Percentiles rank a stretch among this genome's conserved stretches.
Conservation (phyloP, 2,797 vertebrate genomes). For the Spea hammondii region DNA sequence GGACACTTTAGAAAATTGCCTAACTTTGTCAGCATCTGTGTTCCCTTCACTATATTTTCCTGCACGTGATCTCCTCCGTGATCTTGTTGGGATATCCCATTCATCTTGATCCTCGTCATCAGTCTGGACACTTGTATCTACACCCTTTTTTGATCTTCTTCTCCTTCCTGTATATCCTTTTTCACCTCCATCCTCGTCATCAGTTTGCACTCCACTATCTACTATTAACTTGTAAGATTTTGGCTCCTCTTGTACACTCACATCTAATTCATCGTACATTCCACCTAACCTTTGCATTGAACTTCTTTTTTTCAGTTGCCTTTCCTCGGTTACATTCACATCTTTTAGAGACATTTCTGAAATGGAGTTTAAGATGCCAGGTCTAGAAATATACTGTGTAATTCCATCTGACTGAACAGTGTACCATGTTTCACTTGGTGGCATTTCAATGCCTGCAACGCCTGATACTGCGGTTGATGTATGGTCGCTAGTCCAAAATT, state of each 20-base stretch:
- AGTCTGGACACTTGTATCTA: constrained; percentile 91
- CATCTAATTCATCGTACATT: constrained; percentile 76
- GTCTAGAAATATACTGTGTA: constrained; percentile 70
- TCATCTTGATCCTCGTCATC: constrained; percentile 98
- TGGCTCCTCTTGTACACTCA: constrained; percentile 66
- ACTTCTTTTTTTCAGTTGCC: constrained; percentile 74
- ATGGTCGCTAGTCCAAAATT: constrained; percentile 89
- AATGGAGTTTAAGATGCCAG: constrained; percentile 71
- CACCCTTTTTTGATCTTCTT: constrained; percentile 82
- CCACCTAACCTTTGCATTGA: constrained; percentile 72
- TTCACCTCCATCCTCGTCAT: constrained; percentile 89
- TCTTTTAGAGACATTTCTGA: constrained; percentile 77
- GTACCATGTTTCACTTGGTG: constrained; percentile 75
- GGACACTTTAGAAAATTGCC: constrained; percentile 83
- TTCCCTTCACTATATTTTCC: constrained; percentile 79
- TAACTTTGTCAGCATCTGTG: constrained; percentile 76
- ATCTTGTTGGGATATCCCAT: constrained; percentile 86
- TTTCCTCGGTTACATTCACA: constrained; percentile 78
- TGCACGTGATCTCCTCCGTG: constrained; percentile 80
- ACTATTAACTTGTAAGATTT: constrained; percentile 80
- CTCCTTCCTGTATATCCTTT: constrained; percentile 81
- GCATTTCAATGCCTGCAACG: constrained; percentile 70
- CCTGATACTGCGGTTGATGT: constrained; percentile 71
- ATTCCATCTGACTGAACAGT: constrained; percentile 74
- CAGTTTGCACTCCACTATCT: constrained; percentile 93